These are phyloP conservation scores for Pseudomyrmex concolor DNA, from an alignment of 1,140 invertebrate genomes.

Conservation along the genomic window DNA sequence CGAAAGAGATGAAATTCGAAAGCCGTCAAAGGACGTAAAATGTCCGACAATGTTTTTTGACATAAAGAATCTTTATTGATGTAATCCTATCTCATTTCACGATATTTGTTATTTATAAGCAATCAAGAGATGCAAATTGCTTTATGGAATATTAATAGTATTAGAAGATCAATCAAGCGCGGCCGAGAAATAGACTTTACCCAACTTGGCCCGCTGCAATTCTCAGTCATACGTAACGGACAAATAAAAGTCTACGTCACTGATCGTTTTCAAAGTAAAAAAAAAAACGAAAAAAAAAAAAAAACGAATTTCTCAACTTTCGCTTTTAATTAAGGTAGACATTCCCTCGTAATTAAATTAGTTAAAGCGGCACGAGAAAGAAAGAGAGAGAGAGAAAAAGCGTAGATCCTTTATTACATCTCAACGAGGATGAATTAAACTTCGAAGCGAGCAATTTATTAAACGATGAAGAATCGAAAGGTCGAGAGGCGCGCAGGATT, in stretches of 20 bases:
- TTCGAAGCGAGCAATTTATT: conserved; percentile 14
- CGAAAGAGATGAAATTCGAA: background rate
- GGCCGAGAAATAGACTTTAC: too few relatives aligned
- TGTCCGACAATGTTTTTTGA: background rate
- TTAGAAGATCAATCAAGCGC: background rate
- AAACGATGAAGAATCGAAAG: conserved; percentile 28
- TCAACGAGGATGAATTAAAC: background rate
- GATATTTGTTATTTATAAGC: background rate
- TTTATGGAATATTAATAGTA: background rate
- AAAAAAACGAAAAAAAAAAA: background rate
- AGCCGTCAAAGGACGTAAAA: background rate
- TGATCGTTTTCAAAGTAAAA: background rate
- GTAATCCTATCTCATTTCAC: background rate
- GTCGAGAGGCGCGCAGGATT: background rate
- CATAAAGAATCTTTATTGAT: background rate
- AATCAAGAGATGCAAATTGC: background rate
- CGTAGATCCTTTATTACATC: conserved; percentile 6
- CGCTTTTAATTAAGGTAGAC: background rate
- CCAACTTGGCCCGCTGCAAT: too few relatives aligned
- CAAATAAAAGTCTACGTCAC: background rate
- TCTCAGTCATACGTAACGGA: too few relatives aligned
- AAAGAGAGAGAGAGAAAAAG: background rate
- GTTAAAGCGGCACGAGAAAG: background rate
- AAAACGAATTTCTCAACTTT: background rate
- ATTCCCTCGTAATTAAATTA: conserved; percentile 31